Evolutionary conservation across 2,888 invertebrate genomes (phyloP).

Genomic region (Maniola hyperantus): DNA sequence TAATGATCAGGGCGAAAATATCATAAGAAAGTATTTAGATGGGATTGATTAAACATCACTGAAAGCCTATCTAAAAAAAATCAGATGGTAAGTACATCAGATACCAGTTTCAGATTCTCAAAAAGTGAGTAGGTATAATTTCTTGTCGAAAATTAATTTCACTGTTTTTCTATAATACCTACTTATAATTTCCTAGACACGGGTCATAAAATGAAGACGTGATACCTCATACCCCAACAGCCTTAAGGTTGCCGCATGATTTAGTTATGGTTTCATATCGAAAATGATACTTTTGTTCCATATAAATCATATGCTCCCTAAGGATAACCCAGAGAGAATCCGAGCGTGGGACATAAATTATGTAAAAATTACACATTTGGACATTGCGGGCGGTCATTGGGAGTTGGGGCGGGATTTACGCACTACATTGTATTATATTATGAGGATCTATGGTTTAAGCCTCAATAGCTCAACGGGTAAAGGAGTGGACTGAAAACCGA

Average conservation of each 20-base stretch:
- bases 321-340: slow-evolving; percentile 35
- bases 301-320: slow-evolving; percentile 36
- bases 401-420: slow-evolving; percentile 24
- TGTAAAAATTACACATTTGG: slow-evolving; percentile 39
- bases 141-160: too few relatives aligned
- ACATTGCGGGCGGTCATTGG: slow-evolving; percentile 27
- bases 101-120: too few relatives aligned
- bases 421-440: slow-evolving; percentile 23
- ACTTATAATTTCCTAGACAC: background rate
- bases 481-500: too few relatives aligned
- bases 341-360: slow-evolving; percentile 38
- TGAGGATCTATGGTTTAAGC: too few relatives aligned
- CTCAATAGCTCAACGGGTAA: too few relatives aligned
- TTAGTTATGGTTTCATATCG: slow-evolving; percentile 33
- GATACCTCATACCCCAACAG: slow-evolving; percentile 2
- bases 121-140: too few relatives aligned
- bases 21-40: too few relatives aligned
- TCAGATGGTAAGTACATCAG: too few relatives aligned
- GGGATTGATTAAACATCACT: too few relatives aligned
- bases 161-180: background rate
- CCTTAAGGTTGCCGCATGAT: slow-evolving; percentile 24
- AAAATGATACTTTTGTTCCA: slow-evolving; percentile 35
- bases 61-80: too few relatives aligned
- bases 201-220: slow-evolving; percentile 15
- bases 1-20: too few relatives aligned